A percentile compares a stretch with the other conserved stretches of the same genome.
Conservation (phyloP, 2,888 invertebrate genomes). For the Scaptomyza tumidula region DNA sequence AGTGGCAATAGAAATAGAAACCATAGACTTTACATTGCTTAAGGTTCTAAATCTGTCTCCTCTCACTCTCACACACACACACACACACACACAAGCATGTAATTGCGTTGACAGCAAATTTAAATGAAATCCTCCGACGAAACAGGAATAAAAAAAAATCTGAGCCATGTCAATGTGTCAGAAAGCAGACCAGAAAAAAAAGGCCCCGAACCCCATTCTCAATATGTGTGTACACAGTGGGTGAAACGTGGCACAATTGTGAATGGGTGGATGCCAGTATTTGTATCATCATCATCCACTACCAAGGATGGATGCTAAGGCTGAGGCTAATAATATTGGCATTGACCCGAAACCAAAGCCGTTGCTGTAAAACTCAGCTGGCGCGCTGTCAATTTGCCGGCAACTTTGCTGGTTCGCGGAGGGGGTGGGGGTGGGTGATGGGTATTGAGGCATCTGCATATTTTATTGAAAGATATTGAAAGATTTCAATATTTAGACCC, state of each 20-base stretch:
- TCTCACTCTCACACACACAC: not conserved
- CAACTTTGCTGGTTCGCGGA: conserved; percentile 10
- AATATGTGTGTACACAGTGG: not conserved
- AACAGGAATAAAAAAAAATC: conserved; percentile 4
- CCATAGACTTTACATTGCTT: conserved; percentile 19
- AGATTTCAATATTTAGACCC: conserved; percentile 71
- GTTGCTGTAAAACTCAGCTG: conserved; percentile 74
- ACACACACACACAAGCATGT: conserved; percentile 51
- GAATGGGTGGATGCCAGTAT: conserved; percentile 3
- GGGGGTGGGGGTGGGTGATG: not conserved
- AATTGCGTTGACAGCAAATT: conserved; percentile 80
- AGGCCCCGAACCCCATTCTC: conserved; percentile 19
- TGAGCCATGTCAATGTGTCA: conserved; percentile 67
- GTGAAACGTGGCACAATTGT: conserved; percentile 6
- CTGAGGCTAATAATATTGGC: conserved; percentile 73
- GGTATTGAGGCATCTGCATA: conserved; percentile 71
- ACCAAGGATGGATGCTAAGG: conserved; percentile 2
- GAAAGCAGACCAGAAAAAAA: conserved; percentile 65
- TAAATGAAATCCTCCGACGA: conserved; percentile 70
- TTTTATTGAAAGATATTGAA: conserved; percentile 79
- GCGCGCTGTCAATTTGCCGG: conserved; percentile 72
- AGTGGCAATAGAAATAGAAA: conserved; percentile 20
- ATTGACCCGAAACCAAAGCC: conserved; percentile 65
- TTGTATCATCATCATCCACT: conserved; percentile 17
- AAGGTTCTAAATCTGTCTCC: conserved; percentile 8